Base-by-base conservation (phyloP, 2,113 vertebrate species). In the Empidonax alnorum region DNA sequence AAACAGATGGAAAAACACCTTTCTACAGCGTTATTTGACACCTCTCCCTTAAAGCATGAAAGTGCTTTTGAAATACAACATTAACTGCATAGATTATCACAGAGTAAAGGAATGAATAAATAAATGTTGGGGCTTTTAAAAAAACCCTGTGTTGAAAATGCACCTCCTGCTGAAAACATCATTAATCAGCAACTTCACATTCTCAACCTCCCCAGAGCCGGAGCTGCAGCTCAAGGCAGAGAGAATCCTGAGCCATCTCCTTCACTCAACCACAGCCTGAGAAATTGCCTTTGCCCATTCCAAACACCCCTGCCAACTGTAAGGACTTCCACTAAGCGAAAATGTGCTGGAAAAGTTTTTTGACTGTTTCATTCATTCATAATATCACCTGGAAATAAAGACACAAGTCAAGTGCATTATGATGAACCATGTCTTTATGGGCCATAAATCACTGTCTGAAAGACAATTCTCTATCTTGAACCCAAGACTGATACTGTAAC, bases 101-200 rank as follows among this genome's bases (percentile, higher is more conserved):
- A 77, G 46, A 80, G 55, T 74, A 93, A 95, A 94, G 46, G 59
- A 90, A 95, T 74, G 37, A 93, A 93, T 84, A 94, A 92, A 95
- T 86, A 94, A 86, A 93, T 71, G 63, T 55, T 41, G 33, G 27
- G 55, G 15, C 11, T 86, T 78, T 62, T 6, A 5, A 7, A 37
- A 77, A 71, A 80, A 2, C 0, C 9, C 7, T 42, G 37, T 74
- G 28, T 50, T 84, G 50, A 52, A 88, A 59, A 71, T 33, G 24
- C 30, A 62, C 67, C 84, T 88, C 72, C 74, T 72, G 27, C 17
- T 75, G 65, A 84, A 90, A 95, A 94, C 55, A 14, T 74, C 47
- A 71, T 87, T 93, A 93, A 37, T 78, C 88, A 90, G 91, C 72
- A 89, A 37, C 19, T 80, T 77, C 39, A 53, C 14, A 71, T 59